Evolutionary conservation across 2,113 vertebrate species (phyloP).

Genomic region (Cichladusa arquata): DNA sequence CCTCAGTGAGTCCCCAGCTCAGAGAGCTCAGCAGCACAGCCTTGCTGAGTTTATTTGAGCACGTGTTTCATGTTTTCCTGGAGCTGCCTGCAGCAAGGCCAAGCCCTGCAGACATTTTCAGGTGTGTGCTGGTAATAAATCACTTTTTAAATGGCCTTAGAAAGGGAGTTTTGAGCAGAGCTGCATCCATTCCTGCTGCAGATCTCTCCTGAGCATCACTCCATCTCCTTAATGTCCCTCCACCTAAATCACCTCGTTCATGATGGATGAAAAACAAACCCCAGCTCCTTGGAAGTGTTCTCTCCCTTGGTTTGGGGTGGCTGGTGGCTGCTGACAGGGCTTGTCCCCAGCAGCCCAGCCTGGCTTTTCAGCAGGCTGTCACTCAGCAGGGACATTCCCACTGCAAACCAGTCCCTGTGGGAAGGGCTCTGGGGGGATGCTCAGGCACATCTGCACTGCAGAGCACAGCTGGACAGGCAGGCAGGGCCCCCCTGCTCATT

Average conservation of each 20-base stretch:
- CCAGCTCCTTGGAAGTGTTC: not conserved
- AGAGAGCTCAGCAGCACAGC: not conserved
- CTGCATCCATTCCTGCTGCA: not conserved
- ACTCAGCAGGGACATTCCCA: not conserved
- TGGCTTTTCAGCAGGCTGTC: slow-evolving; percentile 13
- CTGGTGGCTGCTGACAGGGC: slow-evolving; percentile 11
- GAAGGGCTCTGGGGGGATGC: not conserved
- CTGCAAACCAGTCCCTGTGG: not conserved
- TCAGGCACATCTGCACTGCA: not conserved
- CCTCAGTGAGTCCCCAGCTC: not conserved
- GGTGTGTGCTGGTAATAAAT: slow-evolving; percentile 45
- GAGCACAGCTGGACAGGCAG: not conserved
- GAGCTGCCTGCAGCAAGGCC: not conserved
- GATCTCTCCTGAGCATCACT: slow-evolving; percentile 36
- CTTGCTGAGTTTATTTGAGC: not conserved
- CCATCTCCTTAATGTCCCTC: not conserved
- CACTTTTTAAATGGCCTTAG: not conserved
- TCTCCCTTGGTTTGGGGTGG: not conserved
- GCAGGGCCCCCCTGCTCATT: not conserved
- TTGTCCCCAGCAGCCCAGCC: slow-evolving; percentile 14
- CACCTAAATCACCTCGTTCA: not conserved
- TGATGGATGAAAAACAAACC: not conserved
- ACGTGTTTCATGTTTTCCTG: not conserved
- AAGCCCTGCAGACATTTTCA: not conserved
- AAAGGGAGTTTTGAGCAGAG: not conserved